Base-by-base conservation (phyloP, 1,140 invertebrate genomes). In the Tetraneura akinire region DNA sequence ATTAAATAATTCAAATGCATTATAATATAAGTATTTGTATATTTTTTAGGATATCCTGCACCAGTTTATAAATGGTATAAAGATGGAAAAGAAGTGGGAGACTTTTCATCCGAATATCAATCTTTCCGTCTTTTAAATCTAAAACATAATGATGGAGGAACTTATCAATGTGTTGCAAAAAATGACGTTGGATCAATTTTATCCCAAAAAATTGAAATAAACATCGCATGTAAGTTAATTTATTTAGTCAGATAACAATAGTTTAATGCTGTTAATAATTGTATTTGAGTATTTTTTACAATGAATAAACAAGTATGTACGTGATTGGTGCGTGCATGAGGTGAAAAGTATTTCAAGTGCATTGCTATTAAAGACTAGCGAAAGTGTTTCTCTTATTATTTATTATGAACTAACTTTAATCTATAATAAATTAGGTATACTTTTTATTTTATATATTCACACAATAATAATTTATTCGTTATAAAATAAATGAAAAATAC, bases 151-250 rank as follows among this genome's bases (percentile, higher is more conserved):
- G 93, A 97, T 86, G 92, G 92, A 45, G 96, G 95, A 18, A 90
- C 91, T 49, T 98, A 97, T 86, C 92, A 95, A 84, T 97, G 95
- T 87, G 90, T 96, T 66, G 95, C 95, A 13, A 90, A 90, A 80
- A 97, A 97, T 86, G 91, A 92, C 82, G 94, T 94, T 64, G 96
- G 96, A 57, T 92, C 94, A 64, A 93, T 97, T 85, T 91, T 96
- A 84, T 96, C 94, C 85, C 92, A 96, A 84, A 92, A 93, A 86
- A 92, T 94, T 83, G 89, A 91, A 82, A 91, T 98, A 70, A 89
- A 92, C 66, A 93, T 97, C 74, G 95, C 95, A 55, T 96, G 95
- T 97, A 90, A 93, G 94, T 71, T 32, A 13, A 70, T 49, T 1
- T 49, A 32, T 71, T n/a, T 11, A 51, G 5, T 21, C n/a, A n/a